Percentiles rank a stretch among this genome's conserved stretches.
phyloP scores from a whole-genome alignment of 2,113 vertebrate genomes.

The Podarcis muralis region DNA sequence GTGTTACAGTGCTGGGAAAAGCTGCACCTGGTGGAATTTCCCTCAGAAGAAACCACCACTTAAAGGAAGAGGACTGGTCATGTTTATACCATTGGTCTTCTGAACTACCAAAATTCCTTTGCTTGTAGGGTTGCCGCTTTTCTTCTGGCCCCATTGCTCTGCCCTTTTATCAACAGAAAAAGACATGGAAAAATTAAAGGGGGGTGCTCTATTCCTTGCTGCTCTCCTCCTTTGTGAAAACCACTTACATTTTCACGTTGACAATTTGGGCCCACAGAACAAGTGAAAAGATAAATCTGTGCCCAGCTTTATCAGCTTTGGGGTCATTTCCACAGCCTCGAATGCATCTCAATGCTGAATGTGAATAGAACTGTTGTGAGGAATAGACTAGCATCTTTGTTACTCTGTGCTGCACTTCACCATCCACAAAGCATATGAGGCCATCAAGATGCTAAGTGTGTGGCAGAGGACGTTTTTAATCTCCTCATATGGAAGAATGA shows the following conservation, averaged over 20 bases:
- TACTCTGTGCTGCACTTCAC: neutral
- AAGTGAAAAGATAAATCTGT: no score
- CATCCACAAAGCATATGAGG: neutral
- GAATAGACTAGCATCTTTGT: no score
- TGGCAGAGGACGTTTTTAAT: no score
- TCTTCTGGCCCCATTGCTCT: neutral
- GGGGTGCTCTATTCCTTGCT: no score
- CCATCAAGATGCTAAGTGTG: no score
- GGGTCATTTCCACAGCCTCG: no score
- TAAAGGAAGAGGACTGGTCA: neutral
- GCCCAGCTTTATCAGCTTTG: no score
- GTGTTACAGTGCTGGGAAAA: neutral
- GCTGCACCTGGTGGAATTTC: neutral
- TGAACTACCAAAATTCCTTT: neutral
- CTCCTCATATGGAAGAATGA: no score
- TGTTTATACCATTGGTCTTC: neutral
- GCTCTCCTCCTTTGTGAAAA: no score
- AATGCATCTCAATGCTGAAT: neutral
- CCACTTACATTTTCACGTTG: no score
- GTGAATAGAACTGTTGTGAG: neutral
- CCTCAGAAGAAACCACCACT: neutral
- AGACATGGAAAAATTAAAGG: neutral
- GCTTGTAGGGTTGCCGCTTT: neutral
- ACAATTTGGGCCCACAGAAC: no score
- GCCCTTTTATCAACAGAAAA: neutral